Base-by-base conservation (phyloP, 2,888 invertebrate genomes). In the Celastrina argiolus region DNA sequence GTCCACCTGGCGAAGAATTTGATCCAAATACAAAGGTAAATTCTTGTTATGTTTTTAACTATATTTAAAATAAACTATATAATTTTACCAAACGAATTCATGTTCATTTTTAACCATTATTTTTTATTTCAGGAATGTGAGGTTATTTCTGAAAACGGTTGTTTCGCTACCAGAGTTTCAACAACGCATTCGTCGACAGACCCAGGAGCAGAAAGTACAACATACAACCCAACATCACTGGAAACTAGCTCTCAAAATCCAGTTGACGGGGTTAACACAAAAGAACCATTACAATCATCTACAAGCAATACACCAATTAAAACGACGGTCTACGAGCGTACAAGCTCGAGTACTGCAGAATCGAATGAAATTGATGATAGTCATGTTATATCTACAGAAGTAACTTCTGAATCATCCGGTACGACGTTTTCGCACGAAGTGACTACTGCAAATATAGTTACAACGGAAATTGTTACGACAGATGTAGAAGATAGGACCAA, bases 1-100 rank as follows among this genome's bases (percentile, higher is more conserved):
- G 74, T 41, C 66, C 68, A 7, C 12, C 39, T 7, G 74, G 74
- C 6, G 70, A 70, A 31, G 74, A 74, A 41, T 74, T 69, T 51
- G 68, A 72, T 41, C 31, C n/a, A 2, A 26, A n/a, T 0, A 34
- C 10, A 26, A 56, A 66, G 36, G 74, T 42, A 39, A n/a, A n/a
- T n/a, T n/a, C n/a, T n/a, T n/a, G n/a, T n/a, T n/a, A n/a, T 39
- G 12, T 39, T 39, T 39, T 39, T 39, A 14, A 14, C 14, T 14
- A 39, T 39, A 3, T 39, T 39, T 14, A 39, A 6, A 39, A n/a
- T n/a, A n/a, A n/a, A n/a, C n/a, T n/a, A n/a, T n/a, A n/a, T n/a
- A n/a, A n/a, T n/a, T n/a, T n/a, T n/a, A n/a, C n/a, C n/a, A n/a
- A n/a, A n/a, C n/a, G 14, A 34, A n/a, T 22, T 34, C 10, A 14